Evolutionary conservation across 2,113 vertebrate genomes (phyloP), one percentile per base, ranked within the genome.

Genomic region (Eretmochelys imbricata): DNA sequence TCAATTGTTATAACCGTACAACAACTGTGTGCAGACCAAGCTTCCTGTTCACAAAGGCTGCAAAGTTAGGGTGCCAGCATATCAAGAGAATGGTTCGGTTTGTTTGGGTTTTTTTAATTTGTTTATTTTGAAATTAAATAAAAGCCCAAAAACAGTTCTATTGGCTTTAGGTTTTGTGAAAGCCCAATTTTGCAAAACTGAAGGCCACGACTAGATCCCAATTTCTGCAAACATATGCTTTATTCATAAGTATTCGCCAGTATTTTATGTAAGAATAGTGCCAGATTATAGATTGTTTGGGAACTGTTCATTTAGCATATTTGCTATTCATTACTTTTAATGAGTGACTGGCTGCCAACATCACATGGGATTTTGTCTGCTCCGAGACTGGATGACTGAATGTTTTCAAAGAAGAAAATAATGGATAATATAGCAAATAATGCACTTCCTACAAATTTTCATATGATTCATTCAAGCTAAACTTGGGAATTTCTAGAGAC

Each of bases 321-420:
- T 84, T 19, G 13, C 6, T 94, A 42, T 59, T 95, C 96, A 20
- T 72, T 42, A 42, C n/a, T 72, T 90, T 89, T 72, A 53, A 24
- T 79, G 24, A 42, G 35, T 38, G 19, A 55, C 94, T 93, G 89
- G 22, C 85, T 96, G 81, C 87, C 86, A 96, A 8, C 91, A 89
- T 50, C 50, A 80, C 20, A 9, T 72, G 91, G 84, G 29, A 78
- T 88, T 95, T 93, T 84, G 90, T 89, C 88, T 95, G 89, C 93
- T 97, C 94, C 65, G 79, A 93, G 84, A 94, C 81, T 90, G 96
- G 94, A 95, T 89, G 94, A 89, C 38, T 92, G 92, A 88, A 42
- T 95, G 94, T 96, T 96, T 96, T 93, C 89, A 93, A 96, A 95
- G 53, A 85, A 27, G 10, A 7, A 0, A 20, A 72, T 38, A 48